Conservation (phyloP, 2,888 invertebrate genomes). For the Sphinx pinastri region DNA sequence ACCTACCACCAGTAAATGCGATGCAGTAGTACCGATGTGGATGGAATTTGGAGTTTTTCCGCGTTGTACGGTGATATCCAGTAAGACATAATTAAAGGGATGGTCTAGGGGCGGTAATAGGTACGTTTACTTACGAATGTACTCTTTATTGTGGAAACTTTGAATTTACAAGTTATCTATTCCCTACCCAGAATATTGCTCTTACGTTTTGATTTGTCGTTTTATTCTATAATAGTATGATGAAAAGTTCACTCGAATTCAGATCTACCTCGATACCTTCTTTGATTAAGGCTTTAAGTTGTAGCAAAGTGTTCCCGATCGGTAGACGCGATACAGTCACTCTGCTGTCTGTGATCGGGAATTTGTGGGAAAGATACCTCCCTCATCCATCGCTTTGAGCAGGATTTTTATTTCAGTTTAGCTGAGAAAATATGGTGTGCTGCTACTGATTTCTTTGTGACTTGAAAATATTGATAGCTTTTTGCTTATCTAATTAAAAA, state of each 20-base stretch:
- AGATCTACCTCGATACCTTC: neutral
- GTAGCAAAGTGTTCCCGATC: slow-evolving; percentile 16
- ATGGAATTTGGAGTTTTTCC: too few species aligned
- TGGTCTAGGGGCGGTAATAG: too few species aligned
- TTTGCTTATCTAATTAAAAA: neutral
- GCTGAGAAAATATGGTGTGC: neutral
- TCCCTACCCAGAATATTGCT: too few species aligned
- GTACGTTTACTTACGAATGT: too few species aligned
- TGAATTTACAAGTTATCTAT: too few species aligned
- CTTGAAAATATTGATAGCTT: neutral
- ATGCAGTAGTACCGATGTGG: too few species aligned
- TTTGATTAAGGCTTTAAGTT: slow-evolving; percentile 31
- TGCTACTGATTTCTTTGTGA: neutral
- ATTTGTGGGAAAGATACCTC: neutral
- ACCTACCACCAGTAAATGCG: too few species aligned
- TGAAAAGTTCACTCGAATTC: neutral
- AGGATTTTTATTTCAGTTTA: neutral
- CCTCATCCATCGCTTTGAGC: neutral
- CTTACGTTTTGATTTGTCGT: too few species aligned
- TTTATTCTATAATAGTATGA: neutral
- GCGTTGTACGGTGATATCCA: too few species aligned
- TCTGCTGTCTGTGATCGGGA: slow-evolving; percentile 11
- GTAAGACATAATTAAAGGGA: too few species aligned
- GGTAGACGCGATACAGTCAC: slow-evolving; percentile 4
- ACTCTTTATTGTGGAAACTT: too few species aligned